A percentile compares a stretch with the other conserved stretches of the same genome.
phyloP scores from a whole-genome alignment of 1,140 invertebrate genomes.

The Cephus cinctus region DNA sequence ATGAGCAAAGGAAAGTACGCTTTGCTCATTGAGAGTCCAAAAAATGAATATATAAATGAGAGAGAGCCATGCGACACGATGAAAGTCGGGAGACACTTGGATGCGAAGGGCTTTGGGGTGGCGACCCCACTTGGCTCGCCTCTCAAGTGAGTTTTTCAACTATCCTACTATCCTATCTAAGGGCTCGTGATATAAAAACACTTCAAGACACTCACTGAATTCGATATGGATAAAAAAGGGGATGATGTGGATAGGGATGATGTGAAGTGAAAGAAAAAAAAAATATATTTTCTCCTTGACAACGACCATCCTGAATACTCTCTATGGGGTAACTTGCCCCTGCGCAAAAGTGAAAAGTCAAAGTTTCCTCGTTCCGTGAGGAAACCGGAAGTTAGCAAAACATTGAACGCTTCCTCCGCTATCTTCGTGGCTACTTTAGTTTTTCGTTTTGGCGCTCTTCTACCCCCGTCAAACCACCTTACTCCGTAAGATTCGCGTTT shows the following conservation, averaged over 20 bases:
- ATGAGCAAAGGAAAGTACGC: conserved; percentile 90
- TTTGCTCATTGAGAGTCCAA: conserved; percentile 90
- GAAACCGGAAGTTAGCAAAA: no score
- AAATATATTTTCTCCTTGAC: no score
- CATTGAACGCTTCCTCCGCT: no score
- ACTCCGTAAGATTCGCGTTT: no score
- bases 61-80: conserved; percentile 93
- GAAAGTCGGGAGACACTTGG: conserved; percentile 89
- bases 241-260: not conserved
- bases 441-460: no score
- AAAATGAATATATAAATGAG: conserved; percentile 93
- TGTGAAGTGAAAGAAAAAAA: not conserved
- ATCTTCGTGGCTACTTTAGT: no score
- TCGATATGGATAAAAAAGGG: not conserved
- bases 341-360: no score
- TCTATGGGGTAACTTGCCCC: no score
- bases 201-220: conserved; percentile 19
- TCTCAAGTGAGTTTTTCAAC: conserved; percentile 67
- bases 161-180: not conserved
- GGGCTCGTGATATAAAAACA: no score
- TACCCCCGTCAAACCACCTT: no score
- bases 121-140: conserved; percentile 89
- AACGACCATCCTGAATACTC: no score
- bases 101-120: conserved; percentile 92
- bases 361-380: no score